Evolutionary conservation across 2,888 invertebrate species (phyloP).

Genomic region (Latrodectus hesperus): DNA sequence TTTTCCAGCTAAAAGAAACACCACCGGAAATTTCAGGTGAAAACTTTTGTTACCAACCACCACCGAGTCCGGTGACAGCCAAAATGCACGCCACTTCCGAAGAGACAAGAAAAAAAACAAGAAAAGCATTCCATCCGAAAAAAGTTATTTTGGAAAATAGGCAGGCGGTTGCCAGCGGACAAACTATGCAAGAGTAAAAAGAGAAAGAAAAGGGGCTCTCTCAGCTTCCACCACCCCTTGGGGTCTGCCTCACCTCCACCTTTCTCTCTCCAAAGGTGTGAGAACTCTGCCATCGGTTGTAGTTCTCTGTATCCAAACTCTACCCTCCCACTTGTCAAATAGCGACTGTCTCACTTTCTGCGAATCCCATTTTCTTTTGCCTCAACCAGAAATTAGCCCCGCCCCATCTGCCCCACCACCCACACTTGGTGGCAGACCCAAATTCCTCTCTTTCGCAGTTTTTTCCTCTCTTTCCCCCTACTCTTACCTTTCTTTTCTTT

Average conservation of each 20-base stretch:
- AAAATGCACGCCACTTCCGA: not conserved
- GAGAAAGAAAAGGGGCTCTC: not conserved
- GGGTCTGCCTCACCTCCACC: not conserved
- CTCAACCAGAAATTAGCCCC: constrained; percentile 66
- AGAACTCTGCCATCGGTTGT: constrained; percentile 54
- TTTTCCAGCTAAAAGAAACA: constrained; percentile 1
- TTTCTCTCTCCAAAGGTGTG: constrained; percentile 44
- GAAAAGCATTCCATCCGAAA: not conserved
- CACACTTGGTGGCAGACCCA: constrained; percentile 6
- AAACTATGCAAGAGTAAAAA: not conserved
- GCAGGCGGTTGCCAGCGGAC: constrained; percentile 21
- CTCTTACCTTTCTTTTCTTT: constrained; percentile 16
- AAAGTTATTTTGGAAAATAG: constrained; percentile 50
- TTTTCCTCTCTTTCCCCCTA: constrained; percentile 5
- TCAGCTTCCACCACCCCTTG: no score
- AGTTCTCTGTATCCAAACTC: constrained; percentile 59
- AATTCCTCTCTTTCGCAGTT: constrained; percentile 19
- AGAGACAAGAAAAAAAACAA: not conserved
- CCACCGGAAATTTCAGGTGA: not conserved
- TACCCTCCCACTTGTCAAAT: constrained; percentile 61
- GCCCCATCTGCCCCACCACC: constrained; percentile 26
- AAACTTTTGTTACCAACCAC: not conserved
- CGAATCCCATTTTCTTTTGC: constrained; percentile 61
- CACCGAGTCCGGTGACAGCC: not conserved
- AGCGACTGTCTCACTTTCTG: constrained; percentile 64